phyloP scores from a whole-genome alignment of 2,113 vertebrate genomes.

The Myiozetetes cayanensis region DNA sequence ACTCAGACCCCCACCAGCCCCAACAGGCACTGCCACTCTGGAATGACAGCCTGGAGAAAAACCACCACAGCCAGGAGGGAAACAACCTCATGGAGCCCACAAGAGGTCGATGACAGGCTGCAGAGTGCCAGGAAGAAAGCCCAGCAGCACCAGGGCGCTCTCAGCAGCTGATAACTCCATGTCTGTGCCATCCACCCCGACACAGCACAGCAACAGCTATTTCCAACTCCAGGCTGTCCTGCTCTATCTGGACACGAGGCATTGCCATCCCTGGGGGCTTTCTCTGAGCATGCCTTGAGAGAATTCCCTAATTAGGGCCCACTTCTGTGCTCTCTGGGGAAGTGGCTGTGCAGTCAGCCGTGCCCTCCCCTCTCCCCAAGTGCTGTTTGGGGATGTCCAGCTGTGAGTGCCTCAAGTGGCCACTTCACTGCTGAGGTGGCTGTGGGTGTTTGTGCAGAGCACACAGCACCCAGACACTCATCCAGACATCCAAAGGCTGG shows the following conservation, averaged over 20 bases:
- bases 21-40: neutral
- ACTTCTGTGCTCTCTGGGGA: neutral
- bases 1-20: neutral
- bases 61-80: rapidly evolving
- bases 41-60: neutral
- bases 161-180: neutral
- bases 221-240: neutral
- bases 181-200: neutral
- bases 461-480: neutral
- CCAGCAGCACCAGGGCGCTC: neutral
- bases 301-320: neutral
- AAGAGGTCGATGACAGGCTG: neutral
- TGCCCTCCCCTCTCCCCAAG: neutral
- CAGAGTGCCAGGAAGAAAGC: neutral
- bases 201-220: neutral
- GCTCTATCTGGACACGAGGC: neutral
- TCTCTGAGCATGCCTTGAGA: neutral
- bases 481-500: neutral
- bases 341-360: neutral
- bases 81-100: rapidly evolving
- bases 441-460: neutral
- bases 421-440: neutral
- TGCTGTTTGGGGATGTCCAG: neutral
- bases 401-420: neutral
- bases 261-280: neutral